These are phyloP conservation scores for Martes martes DNA, from an alignment of 2,113 vertebrate species.

Conservation along the genomic window DNA sequence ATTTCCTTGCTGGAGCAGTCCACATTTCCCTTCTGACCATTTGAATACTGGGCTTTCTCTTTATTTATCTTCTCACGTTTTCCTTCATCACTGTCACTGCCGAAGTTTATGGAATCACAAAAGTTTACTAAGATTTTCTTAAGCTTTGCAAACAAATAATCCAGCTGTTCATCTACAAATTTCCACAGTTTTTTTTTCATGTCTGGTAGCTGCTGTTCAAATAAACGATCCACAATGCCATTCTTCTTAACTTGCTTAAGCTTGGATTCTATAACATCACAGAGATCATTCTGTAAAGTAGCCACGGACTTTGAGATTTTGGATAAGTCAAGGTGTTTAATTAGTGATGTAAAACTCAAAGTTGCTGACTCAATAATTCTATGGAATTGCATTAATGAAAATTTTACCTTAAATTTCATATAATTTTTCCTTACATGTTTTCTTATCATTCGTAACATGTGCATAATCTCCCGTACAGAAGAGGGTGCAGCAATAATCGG, in stretches of 20 bases:
- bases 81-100: constrained; percentile 72
- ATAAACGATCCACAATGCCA: constrained; percentile 93
- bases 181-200: constrained; percentile 96
- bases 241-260: constrained; percentile 91
- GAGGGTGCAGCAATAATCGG: constrained; percentile 82
- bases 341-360: constrained; percentile 90
- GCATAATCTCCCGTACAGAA: constrained; percentile 89
- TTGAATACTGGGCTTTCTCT: constrained; percentile 57
- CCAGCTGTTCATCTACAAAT: constrained; percentile 94
- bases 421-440: constrained; percentile 92
- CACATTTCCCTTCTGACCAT: constrained; percentile 66
- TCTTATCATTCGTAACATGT: constrained; percentile 89
- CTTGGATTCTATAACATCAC: constrained; percentile 88
- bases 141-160: constrained; percentile 92
- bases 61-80: constrained; percentile 67
- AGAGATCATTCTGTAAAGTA: constrained; percentile 87
- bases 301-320: constrained; percentile 84
- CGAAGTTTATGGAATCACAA: constrained; percentile 78
- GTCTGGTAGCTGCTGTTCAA: constrained; percentile 92
- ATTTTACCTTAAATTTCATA: constrained; percentile 96
- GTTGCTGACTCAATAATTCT: constrained; percentile 92
- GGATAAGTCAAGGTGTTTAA: constrained; percentile 89
- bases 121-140: constrained; percentile 82
- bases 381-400: constrained; percentile 91
- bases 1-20: constrained; percentile 69